Percentiles rank a stretch among this genome's conserved stretches.
Conservation (phyloP, 2,888 invertebrate species). For the Crioceris asparagi region DNA sequence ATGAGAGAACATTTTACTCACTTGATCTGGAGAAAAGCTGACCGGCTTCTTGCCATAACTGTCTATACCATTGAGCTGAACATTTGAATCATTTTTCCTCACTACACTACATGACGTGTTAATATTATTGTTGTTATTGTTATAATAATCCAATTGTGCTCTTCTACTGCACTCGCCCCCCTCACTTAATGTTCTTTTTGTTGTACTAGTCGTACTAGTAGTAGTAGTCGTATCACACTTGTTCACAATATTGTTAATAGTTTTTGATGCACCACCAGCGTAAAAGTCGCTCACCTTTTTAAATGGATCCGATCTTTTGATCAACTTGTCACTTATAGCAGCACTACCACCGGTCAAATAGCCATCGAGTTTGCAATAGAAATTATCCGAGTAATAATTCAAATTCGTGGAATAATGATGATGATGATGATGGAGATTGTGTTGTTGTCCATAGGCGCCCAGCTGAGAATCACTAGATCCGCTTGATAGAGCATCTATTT, state of each 20-base stretch:
- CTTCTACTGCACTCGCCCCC: slow-evolving; percentile 14
- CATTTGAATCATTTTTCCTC: slow-evolving; percentile 21
- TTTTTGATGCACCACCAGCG: too few relatives aligned
- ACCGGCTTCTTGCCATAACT: slow-evolving; percentile 35
- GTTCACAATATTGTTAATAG: too few relatives aligned
- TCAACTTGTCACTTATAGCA: too few relatives aligned
- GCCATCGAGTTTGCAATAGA: slow-evolving; percentile 29
- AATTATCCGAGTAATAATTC: slow-evolving; percentile 31
- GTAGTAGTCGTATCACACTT: not conserved
- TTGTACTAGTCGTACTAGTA: not conserved
- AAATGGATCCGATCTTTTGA: too few relatives aligned
- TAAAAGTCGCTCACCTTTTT: too few relatives aligned
- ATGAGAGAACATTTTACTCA: slow-evolving; percentile 32
- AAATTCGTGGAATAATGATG: slow-evolving; percentile 20
- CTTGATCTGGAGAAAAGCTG: slow-evolving; percentile 49
- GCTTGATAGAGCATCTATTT: slow-evolving; percentile 27
- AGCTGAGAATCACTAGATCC: slow-evolving; percentile 34
- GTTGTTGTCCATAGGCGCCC: too few relatives aligned
- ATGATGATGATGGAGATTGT: too few relatives aligned
- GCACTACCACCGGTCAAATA: slow-evolving; percentile 21
- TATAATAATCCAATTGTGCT: slow-evolving; percentile 28
- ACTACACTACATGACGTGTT: not conserved
- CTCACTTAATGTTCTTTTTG: slow-evolving; percentile 22
- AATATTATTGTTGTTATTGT: slow-evolving; percentile 6
- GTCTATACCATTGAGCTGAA: slow-evolving; percentile 32